Evolutionary conservation across 2,888 invertebrate species (phyloP).

Genomic region (Hybos culiciformis): DNA sequence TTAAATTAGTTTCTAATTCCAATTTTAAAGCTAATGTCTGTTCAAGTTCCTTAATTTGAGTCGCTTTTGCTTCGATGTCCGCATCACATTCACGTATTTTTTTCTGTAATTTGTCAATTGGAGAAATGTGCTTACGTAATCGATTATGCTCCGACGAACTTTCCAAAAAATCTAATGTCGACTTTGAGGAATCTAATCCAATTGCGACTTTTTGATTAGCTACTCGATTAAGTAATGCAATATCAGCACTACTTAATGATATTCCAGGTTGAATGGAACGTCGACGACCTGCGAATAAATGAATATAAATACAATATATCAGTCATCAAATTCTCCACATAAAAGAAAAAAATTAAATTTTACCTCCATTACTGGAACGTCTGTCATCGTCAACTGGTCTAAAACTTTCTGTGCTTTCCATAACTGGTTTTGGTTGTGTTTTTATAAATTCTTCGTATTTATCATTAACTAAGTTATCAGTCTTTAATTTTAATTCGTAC

Average conservation of each 20-base stretch:
- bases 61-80: slow-evolving; percentile 51
- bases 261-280: slow-evolving; percentile 49
- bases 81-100: slow-evolving; percentile 30
- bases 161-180: slow-evolving; percentile 26
- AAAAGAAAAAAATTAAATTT: slow-evolving; percentile 2
- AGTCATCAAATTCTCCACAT: neutral
- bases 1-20: slow-evolving; percentile 55
- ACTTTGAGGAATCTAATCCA: slow-evolving; percentile 19
- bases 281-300: slow-evolving; percentile 27
- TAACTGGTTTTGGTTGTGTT: slow-evolving; percentile 32
- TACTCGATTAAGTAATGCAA: slow-evolving; percentile 45
- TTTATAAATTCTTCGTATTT: slow-evolving; percentile 47
- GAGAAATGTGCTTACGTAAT: slow-evolving; percentile 18
- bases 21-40: slow-evolving; percentile 58
- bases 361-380: slow-evolving; percentile 17
- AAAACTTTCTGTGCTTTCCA: slow-evolving; percentile 31
- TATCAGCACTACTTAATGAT: slow-evolving; percentile 44
- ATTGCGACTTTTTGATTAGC: slow-evolving; percentile 30
- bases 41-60: slow-evolving; percentile 55
- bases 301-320: neutral
- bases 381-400: slow-evolving; percentile 16
- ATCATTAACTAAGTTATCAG: slow-evolving; percentile 49
- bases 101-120: slow-evolving; percentile 28
- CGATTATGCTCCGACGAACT: slow-evolving; percentile 23
- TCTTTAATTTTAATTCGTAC: slow-evolving; percentile 55